Percentiles rank a stretch among this genome's conserved stretches.
Conservation (phyloP, 2,113 vertebrate species). For the Ramphastos sulfuratus region DNA sequence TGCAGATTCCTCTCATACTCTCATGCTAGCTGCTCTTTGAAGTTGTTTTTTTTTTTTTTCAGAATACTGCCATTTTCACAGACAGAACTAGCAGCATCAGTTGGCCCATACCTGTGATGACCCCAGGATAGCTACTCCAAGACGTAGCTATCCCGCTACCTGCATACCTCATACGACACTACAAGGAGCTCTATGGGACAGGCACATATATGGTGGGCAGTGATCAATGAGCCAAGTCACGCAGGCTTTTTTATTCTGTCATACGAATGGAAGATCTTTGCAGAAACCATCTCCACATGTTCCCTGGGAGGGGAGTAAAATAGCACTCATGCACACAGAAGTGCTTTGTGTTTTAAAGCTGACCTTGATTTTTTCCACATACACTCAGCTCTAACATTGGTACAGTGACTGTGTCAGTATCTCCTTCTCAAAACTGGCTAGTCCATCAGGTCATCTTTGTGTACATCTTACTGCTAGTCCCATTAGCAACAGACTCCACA, state of each 20-base stretch:
- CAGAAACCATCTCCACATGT: neutral
- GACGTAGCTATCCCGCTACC: too few relatives aligned
- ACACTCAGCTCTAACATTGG: neutral
- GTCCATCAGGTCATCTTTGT: neutral
- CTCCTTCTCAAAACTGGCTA: neutral
- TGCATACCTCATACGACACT: neutral
- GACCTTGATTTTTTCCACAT: neutral
- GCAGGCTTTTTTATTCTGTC: neutral
- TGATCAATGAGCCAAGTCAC: neutral
- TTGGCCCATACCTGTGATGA: neutral
- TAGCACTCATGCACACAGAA: neutral
- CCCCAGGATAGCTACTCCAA: neutral
- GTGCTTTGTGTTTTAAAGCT: neutral
- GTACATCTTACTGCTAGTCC: neutral
- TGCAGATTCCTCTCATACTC: neutral
- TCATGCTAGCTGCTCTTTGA: neutral
- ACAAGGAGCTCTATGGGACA: neutral
- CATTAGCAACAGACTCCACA: neutral
- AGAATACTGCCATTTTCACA: neutral
- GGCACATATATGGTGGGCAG: neutral
- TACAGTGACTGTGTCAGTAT: neutral
- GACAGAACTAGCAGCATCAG: neutral
- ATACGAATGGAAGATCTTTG: neutral
- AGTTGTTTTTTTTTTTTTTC: neutral
- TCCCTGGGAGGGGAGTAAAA: neutral